Percentiles rank a stretch among this genome's conserved stretches.
Conservation (phyloP, 2,888 invertebrate genomes). For the Horisme vitalbata region DNA sequence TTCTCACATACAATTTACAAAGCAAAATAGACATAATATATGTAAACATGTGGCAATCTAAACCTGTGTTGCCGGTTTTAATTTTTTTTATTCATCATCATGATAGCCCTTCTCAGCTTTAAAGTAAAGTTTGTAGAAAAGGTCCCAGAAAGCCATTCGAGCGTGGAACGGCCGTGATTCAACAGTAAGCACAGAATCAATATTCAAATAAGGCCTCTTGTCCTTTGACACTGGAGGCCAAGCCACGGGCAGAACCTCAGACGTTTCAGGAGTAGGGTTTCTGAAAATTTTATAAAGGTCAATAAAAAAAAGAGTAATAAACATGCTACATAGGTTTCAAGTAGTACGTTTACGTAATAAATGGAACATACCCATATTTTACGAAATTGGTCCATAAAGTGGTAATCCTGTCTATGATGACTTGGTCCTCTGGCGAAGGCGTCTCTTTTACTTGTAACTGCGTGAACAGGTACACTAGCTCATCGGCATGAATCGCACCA, state of each 20-base stretch:
- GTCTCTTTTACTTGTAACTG: neutral
- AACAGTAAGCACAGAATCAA: conserved; percentile 26
- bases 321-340: too few relatives aligned
- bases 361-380: conserved; percentile 34
- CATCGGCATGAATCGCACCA: conserved; percentile 31
- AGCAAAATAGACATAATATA: too few relatives aligned
- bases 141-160: conserved; percentile 39
- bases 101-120: conserved; percentile 26
- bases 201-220: conserved; percentile 25
- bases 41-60: too few relatives aligned
- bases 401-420: conserved; percentile 27
- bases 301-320: too few relatives aligned
- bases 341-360: too few relatives aligned
- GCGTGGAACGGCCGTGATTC: conserved; percentile 31
- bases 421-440: conserved; percentile 25
- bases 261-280: conserved; percentile 38
- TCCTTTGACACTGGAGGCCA: conserved; percentile 37
- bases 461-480: conserved; percentile 31
- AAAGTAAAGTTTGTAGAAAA: conserved; percentile 37
- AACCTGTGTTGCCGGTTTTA: too few relatives aligned
- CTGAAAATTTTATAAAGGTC: too few relatives aligned
- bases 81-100: conserved; percentile 2
- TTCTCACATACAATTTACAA: too few relatives aligned
- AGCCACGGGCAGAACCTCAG: conserved; percentile 34
- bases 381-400: conserved; percentile 39